phyloP scores from a whole-genome alignment of 2,888 invertebrate species.

The Steinernema hermaphroditum region DNA sequence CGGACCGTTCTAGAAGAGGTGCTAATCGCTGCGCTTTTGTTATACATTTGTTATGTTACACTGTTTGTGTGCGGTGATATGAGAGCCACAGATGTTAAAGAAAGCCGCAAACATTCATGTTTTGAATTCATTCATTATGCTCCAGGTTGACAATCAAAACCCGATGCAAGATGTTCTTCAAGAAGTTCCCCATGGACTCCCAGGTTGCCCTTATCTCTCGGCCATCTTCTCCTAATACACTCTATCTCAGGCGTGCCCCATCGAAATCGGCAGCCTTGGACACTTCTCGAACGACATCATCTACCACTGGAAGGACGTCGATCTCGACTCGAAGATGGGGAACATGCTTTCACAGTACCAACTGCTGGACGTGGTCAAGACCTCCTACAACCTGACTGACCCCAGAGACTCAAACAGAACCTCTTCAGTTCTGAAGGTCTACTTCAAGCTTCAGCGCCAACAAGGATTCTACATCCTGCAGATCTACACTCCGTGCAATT shows the following conservation, averaged over 20 bases:
- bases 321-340: slow-evolving; percentile 84
- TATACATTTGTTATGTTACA: too few relatives aligned
- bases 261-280: slow-evolving; percentile 70
- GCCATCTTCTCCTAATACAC: not conserved
- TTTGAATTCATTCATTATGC: too few relatives aligned
- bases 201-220: slow-evolving; percentile 76
- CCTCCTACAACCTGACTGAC: slow-evolving; percentile 57
- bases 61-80: too few relatives aligned
- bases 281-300: slow-evolving; percentile 79
- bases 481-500: slow-evolving; percentile 70
- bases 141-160: slow-evolving; percentile 82
- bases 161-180: slow-evolving; percentile 81
- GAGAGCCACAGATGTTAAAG: too few relatives aligned
- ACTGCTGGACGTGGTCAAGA: slow-evolving; percentile 72
- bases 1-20: too few relatives aligned
- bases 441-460: slow-evolving; percentile 79
- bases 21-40: too few relatives aligned
- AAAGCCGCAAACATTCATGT: too few relatives aligned
- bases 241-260: slow-evolving; percentile 58
- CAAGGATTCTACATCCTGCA: slow-evolving; percentile 77
- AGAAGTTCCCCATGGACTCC: slow-evolving; percentile 84
- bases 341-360: slow-evolving; percentile 93
- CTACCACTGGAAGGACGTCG: slow-evolving; percentile 78
- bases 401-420: slow-evolving; percentile 45
- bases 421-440: slow-evolving; percentile 72